phyloP scores from a whole-genome alignment of 2,113 vertebrate species.

The Eulacestoma nigropectus region DNA sequence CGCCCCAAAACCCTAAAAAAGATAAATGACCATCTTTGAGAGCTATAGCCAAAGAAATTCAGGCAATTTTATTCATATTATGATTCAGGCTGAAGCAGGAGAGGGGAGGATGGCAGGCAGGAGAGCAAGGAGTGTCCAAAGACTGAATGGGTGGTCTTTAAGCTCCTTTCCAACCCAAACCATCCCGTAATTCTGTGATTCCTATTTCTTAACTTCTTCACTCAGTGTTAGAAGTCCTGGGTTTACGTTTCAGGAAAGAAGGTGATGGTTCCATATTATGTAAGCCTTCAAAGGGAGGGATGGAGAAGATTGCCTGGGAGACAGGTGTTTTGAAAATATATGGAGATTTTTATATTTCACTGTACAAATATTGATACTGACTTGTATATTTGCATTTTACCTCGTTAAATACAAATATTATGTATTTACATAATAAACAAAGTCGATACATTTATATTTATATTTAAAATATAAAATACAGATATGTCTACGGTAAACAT shows the following conservation, averaged over 20 bases:
- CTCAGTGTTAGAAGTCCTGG: not conserved
- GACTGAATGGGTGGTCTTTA: not conserved
- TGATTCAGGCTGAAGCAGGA: not conserved
- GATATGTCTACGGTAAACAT: not conserved
- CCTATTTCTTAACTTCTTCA: not conserved
- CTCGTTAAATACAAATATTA: not conserved
- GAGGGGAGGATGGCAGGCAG: not conserved
- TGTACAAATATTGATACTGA: not conserved
- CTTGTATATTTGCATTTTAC: not conserved
- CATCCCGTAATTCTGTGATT: not conserved
- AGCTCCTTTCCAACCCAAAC: not conserved
- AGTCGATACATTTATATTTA: not conserved
- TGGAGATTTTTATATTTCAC: not conserved
- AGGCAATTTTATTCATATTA: not conserved
- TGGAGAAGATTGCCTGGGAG: not conserved
- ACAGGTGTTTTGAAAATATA: not conserved
- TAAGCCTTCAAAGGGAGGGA: not conserved
- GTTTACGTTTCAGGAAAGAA: not conserved
- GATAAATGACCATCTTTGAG: too few relatives aligned
- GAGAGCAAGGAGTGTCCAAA: not conserved
- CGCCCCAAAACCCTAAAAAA: rapidly evolving
- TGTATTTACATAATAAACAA: not conserved
- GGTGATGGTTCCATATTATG: not conserved
- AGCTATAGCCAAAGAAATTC: not conserved
- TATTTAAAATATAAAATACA: not conserved